Base-by-base conservation (phyloP, 2,113 vertebrate genomes). In the Sciurus niger region DNA sequence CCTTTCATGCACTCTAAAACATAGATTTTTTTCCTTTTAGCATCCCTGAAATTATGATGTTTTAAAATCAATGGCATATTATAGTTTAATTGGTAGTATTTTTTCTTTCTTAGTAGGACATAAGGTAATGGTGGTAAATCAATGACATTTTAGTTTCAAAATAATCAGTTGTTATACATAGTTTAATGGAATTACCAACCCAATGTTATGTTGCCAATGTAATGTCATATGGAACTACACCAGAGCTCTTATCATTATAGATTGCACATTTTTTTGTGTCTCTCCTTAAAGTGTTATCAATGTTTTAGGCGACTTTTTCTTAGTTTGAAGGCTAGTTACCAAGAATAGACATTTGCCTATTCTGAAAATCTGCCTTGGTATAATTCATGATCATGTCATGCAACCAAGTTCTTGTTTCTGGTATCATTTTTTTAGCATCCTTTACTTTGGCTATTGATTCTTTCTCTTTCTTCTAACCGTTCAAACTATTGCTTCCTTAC, bases 151-250 rank as follows among this genome's bases (percentile, higher is more conserved):
- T 88, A 76, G 46, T 90, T 84, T 40, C 16, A 37, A 63, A 90
- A 89, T 32, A 65, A 63, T 77, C 53, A 60, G 8, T 91, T 82
- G 11, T 67, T 68, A 77, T 34, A 83, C 37, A 53, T 32, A 80
- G 46, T 90, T 96, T 95, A 80, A 80, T 92, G 63, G 72, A 94
- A 82, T n/a, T 77, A 37, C 48, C 40, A 92, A 34, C 8, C 6
- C 67, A 87, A 7, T 65, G 22, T 70, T 86, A 77, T 74, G 58
- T 89, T 87, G 43, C 9, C 65, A 20, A 58, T 46, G 40, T 60
- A 34, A 37, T 70, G 32, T 90, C 18, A 68, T 28, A 70, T 43
- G 11, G 34, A 73, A 43, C 58, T 51, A 80, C 6, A 82, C 34
- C 40, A 83, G 32, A 2, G 6, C 58, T 68, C 53, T 95, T 1